Percentiles rank a stretch among this genome's conserved stretches.
Evolutionary conservation across 2,888 invertebrate species (phyloP).

Genomic region (Candidula unifasciata): DNA sequence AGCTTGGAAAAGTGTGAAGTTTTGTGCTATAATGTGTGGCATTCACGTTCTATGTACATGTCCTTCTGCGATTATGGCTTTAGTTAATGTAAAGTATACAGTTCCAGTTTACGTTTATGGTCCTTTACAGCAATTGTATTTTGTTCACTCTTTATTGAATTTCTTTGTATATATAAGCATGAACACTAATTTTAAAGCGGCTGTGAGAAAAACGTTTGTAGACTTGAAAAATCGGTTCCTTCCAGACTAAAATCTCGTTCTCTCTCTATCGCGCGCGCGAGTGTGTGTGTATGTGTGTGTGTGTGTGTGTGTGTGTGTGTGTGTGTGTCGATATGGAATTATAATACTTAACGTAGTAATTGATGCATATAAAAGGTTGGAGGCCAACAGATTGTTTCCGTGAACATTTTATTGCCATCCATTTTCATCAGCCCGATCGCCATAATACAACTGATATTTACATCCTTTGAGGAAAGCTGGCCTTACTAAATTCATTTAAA

Average conservation of each 20-base stretch:
- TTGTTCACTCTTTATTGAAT: background rate
- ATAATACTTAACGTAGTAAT: background rate
- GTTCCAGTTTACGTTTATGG: background rate
- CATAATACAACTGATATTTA: too few species aligned
- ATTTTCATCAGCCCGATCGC: too few species aligned
- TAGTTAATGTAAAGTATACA: background rate
- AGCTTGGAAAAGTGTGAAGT: constrained; percentile 11
- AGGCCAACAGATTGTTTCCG: background rate
- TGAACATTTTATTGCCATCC: background rate
- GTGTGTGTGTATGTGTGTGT: too few species aligned
- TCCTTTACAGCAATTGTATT: background rate
- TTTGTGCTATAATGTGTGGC: background rate
- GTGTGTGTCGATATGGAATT: too few species aligned
- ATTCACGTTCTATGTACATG: background rate
- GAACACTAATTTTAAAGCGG: background rate
- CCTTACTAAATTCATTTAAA: too few species aligned
- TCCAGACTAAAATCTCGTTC: too few species aligned
- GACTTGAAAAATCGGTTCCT: too few species aligned
- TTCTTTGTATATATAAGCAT: background rate
- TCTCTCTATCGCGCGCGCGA: too few species aligned
- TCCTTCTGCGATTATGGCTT: background rate
- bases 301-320: background rate
- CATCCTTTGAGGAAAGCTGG: too few species aligned
- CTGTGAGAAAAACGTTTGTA: background rate
- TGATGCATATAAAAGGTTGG: too few species aligned